Percentiles rank a stretch among this genome's conserved stretches.
These are phyloP conservation scores for Glossosoma conforme DNA, from an alignment of 1,140 invertebrate genomes.

Conservation along the genomic window DNA sequence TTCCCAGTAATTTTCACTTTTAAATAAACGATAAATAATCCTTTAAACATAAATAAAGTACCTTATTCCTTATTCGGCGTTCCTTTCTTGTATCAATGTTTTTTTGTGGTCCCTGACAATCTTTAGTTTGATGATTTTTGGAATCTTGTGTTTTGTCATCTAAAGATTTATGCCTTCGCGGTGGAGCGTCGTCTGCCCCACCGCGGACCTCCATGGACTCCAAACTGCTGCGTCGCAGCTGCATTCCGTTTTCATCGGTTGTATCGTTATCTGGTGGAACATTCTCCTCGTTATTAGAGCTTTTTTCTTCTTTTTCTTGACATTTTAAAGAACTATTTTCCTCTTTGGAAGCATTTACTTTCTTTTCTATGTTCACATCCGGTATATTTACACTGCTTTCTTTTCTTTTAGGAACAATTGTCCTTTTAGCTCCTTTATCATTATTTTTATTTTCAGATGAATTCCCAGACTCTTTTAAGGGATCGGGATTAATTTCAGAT, in stretches of 20 bases:
- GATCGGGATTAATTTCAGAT: background rate
- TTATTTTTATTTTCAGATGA: background rate
- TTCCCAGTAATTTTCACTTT: constrained; percentile 12
- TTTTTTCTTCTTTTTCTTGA: constrained; percentile 9
- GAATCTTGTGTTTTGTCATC: constrained; percentile 45
- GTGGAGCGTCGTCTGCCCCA: constrained; percentile 42
- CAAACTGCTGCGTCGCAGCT: constrained; percentile 49
- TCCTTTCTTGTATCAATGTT: constrained; percentile 55
- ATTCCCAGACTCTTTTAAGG: background rate
- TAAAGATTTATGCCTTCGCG: constrained; percentile 53
- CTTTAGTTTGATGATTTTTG: constrained; percentile 45
- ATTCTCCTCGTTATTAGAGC: background rate
- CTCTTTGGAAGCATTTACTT: constrained; percentile 7
- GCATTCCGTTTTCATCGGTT: background rate
- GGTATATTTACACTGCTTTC: background rate
- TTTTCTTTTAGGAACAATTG: constrained; percentile 1
- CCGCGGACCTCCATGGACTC: constrained; percentile 47
- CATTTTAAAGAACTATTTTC: constrained; percentile 3
- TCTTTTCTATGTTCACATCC: background rate
- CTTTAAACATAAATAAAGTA: constrained; percentile 30
- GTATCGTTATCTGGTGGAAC: constrained; percentile 1
- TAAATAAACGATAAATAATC: constrained; percentile 7
- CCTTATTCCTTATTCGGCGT: constrained; percentile 64
- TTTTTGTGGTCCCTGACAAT: constrained; percentile 47
- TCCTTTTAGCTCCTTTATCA: background rate